Conservation (phyloP, 2,797 vertebrate genomes). For the Poeciliopsis presidionis region DNA sequence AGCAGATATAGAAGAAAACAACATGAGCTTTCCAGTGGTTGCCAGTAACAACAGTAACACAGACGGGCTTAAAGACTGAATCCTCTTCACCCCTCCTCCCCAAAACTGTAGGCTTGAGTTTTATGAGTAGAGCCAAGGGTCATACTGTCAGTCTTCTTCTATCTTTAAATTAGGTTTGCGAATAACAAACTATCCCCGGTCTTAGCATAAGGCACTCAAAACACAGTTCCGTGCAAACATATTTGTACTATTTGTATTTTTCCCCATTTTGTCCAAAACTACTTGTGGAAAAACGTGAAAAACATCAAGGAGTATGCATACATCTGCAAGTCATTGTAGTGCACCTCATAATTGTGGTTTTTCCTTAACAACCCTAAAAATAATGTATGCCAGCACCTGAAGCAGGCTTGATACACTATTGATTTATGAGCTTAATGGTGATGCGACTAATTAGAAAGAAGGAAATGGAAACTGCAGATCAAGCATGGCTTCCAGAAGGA, state of each 20-base stretch:
- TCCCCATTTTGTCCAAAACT: background rate
- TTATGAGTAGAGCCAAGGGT: background rate
- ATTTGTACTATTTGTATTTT: background rate
- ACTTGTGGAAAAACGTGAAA: background rate
- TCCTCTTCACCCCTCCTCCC: background rate
- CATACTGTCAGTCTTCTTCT: background rate
- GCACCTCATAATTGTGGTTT: background rate
- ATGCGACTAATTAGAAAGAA: background rate
- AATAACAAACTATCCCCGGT: background rate
- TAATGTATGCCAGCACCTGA: background rate
- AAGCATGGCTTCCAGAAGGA: background rate
- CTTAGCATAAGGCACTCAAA: background rate
- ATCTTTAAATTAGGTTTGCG: background rate
- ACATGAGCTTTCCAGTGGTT: conserved; percentile 6
- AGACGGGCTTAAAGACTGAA: background rate
- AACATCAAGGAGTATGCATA: background rate
- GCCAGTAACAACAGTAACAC: conserved; percentile 1
- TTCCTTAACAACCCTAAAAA: background rate
- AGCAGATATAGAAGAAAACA: conserved; percentile 16
- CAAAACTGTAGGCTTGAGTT: background rate
- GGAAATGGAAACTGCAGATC: background rate
- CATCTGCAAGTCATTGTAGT: background rate
- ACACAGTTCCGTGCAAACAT: background rate
- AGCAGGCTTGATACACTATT: background rate
- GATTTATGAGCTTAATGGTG: background rate